Percentiles rank a stretch among this genome's conserved stretches.
These are phyloP conservation scores for Eupelmus urozonus DNA, from an alignment of 2,888 invertebrate genomes.

Conservation along the genomic window DNA sequence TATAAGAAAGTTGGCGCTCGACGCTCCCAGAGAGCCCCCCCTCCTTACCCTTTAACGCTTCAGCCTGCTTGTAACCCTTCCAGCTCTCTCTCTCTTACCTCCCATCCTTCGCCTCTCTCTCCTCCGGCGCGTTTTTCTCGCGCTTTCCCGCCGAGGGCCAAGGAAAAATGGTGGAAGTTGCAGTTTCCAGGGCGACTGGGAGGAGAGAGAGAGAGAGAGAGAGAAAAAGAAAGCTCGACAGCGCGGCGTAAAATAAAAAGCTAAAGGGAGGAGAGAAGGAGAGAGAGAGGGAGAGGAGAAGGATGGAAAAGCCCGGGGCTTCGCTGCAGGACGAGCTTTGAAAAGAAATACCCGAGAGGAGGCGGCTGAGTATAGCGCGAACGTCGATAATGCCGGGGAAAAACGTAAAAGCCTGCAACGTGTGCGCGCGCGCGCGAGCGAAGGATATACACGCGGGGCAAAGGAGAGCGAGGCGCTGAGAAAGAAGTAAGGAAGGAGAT, in stretches of 20 bases:
- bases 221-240: slow-evolving; percentile 30
- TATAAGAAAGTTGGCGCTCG: slow-evolving; percentile 38
- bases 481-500: slow-evolving; percentile 25
- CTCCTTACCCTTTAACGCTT: slow-evolving; percentile 12
- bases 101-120: background rate
- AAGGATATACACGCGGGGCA: slow-evolving; percentile 10
- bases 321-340: slow-evolving; percentile 65
- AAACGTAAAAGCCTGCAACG: slow-evolving; percentile 72
- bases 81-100: background rate
- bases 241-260: slow-evolving; percentile 52
- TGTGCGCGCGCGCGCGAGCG: slow-evolving; percentile 4
- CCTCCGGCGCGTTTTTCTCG: background rate
- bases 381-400: slow-evolving; percentile 76
- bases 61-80: slow-evolving; percentile 1
- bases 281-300: slow-evolving; percentile 19
- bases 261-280: slow-evolving; percentile 32
- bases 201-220: slow-evolving; percentile 30
- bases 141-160: background rate
- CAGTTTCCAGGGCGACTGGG: slow-evolving; percentile 53
- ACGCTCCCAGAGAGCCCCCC: slow-evolving; percentile 6
- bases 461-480: slow-evolving; percentile 53
- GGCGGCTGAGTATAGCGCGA: slow-evolving; percentile 62
- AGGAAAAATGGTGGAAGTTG: slow-evolving; percentile 48
- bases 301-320: slow-evolving; percentile 53
- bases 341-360: slow-evolving; percentile 69